Percentiles rank a stretch among this genome's conserved stretches.
These are phyloP conservation scores for Proteles cristata DNA, from an alignment of 2,113 vertebrate species.

Conservation along the genomic window DNA sequence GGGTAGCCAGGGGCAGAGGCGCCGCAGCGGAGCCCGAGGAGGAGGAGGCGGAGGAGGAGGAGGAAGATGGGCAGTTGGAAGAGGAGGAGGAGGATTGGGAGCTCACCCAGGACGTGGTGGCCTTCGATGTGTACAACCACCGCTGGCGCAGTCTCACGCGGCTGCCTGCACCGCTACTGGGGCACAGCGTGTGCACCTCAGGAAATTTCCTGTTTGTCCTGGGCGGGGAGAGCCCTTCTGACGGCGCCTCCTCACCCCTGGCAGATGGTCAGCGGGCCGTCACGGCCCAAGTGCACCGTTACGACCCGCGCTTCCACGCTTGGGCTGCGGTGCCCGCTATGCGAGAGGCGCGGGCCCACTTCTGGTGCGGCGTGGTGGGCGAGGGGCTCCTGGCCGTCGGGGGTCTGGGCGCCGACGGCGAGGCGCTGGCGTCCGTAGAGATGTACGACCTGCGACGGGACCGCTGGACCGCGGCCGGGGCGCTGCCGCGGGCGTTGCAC, in stretches of 20 bases:
- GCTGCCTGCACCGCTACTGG: conserved; percentile 86
- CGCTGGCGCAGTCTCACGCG: conserved; percentile 86
- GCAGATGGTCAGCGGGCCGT: conserved; percentile 43
- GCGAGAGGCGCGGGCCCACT: conserved; percentile 91
- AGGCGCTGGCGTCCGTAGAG: conserved; percentile 90
- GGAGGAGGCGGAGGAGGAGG: background rate
- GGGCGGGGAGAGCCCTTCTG: conserved; percentile 89
- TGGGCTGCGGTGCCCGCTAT: conserved; percentile 91
- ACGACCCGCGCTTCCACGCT: conserved; percentile 92
- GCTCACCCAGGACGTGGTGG: conserved; percentile 87
- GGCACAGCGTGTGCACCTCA: conserved; percentile 90
- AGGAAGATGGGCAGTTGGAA: background rate
- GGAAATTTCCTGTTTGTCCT: conserved; percentile 95
- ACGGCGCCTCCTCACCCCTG: conserved; percentile 58
- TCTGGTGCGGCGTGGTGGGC: conserved; percentile 91
- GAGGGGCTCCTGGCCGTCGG: conserved; percentile 91
- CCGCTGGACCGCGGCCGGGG: conserved; percentile 87
- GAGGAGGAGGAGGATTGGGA: conserved; percentile 67
- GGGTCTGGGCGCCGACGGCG: conserved; percentile 83
- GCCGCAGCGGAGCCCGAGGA: background rate
- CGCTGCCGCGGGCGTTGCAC: conserved; percentile 88
- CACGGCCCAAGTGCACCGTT: conserved; percentile 91
- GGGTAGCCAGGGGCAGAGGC: background rate
- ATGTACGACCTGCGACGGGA: conserved; percentile 90
- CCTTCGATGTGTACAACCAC: conserved; percentile 89